Percentiles rank a stretch among this genome's conserved stretches.
These are phyloP conservation scores for Ceratina japonica DNA, from an alignment of 1,140 invertebrate species.

Conservation along the genomic window DNA sequence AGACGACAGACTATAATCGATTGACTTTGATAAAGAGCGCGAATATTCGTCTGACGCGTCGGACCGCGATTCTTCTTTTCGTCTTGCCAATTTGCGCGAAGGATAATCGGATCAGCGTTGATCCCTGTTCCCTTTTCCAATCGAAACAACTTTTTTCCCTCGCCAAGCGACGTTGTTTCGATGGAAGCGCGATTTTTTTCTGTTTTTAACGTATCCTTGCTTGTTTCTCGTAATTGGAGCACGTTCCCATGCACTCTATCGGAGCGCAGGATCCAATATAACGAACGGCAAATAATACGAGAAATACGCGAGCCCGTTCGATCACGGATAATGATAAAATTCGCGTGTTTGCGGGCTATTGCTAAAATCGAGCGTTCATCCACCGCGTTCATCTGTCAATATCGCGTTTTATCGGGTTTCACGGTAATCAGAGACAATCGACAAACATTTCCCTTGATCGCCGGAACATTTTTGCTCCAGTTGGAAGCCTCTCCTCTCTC, in stretches of 20 bases:
- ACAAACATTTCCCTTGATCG: neutral
- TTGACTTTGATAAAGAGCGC: slow-evolving; percentile 19
- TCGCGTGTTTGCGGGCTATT: slow-evolving; percentile 6
- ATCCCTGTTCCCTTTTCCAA: neutral
- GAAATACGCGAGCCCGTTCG: neutral
- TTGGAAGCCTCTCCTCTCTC: neutral
- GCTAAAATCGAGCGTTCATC: neutral
- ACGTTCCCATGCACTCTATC: neutral
- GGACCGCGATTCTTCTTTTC: neutral
- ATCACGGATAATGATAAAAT: slow-evolving; percentile 8
- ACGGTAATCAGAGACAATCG: neutral
- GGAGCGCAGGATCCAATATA: neutral
- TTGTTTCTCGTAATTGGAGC: neutral
- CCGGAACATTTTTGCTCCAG: neutral
- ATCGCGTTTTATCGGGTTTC: neutral
- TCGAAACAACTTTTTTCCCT: neutral
- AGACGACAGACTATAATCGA: slow-evolving; percentile 5
- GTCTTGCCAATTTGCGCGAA: neutral
- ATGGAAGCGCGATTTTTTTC: no score
- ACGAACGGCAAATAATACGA: neutral
- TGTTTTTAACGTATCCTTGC: no score
- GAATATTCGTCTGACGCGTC: slow-evolving; percentile 14
- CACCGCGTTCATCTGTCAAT: neutral
- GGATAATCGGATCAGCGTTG: slow-evolving; percentile 3
- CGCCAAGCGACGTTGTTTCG: no score